A percentile compares a stretch with the other conserved stretches of the same genome.
Conservation (phyloP, 2,797 vertebrate genomes). For the Anguilla anguilla region DNA sequence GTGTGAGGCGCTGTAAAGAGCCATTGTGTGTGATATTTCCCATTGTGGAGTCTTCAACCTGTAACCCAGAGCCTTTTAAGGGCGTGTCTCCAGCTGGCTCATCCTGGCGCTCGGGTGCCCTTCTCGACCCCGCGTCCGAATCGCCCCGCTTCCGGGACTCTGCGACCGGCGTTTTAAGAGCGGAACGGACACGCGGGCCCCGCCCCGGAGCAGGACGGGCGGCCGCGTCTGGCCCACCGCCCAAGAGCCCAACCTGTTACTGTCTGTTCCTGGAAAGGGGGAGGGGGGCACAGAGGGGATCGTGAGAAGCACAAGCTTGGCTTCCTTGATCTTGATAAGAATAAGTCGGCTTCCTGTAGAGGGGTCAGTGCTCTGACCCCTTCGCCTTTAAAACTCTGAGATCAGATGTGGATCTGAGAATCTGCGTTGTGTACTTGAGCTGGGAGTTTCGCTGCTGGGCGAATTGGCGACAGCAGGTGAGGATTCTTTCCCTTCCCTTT, state of each 20-base stretch:
- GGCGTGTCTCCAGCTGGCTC: background rate
- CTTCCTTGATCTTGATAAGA: background rate
- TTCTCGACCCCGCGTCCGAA: background rate
- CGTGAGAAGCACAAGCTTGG: background rate
- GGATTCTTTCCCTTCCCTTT: background rate
- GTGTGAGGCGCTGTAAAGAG: background rate
- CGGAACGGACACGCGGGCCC: background rate
- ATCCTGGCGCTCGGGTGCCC: background rate
- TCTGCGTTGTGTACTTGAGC: background rate
- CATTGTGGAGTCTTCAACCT: conserved; percentile 1
- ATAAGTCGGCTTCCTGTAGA: background rate
- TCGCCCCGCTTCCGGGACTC: background rate
- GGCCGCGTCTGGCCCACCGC: background rate
- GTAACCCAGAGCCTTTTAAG: background rate
- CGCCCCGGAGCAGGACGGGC: background rate
- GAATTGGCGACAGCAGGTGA: background rate
- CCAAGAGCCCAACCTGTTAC: background rate
- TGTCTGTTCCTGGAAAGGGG: background rate
- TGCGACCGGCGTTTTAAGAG: background rate
- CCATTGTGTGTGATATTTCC: conserved; percentile 2
- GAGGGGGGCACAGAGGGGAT: background rate
- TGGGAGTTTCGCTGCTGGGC: background rate
- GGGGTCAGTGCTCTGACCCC: background rate
- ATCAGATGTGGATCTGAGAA: background rate
- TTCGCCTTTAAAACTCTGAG: background rate